Conservation (phyloP, 2,888 invertebrate species). For the Blastobasis adustella region DNA sequence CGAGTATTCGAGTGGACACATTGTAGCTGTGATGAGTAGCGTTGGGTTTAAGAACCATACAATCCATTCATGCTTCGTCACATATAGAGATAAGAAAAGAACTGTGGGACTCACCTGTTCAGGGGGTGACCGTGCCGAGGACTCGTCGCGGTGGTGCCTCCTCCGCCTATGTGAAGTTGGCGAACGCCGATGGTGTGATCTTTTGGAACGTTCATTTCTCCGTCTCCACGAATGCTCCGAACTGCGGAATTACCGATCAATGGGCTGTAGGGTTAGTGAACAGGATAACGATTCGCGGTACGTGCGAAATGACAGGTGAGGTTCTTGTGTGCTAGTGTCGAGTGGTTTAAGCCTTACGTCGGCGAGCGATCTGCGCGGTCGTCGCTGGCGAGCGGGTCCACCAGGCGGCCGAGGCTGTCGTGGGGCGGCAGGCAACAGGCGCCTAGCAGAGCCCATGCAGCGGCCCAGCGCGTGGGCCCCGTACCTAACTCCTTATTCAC, state of each 20-base stretch:
- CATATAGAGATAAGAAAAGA: conserved; percentile 26
- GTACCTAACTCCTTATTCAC: conserved; percentile 34
- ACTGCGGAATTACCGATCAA: conserved; percentile 79
- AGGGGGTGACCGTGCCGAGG: conserved; percentile 62
- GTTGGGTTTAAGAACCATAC: conserved; percentile 43
- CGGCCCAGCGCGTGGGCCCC: conserved; percentile 47
- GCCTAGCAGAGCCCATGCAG: conserved; percentile 46
- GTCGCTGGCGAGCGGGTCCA: conserved; percentile 45
- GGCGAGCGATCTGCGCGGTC: conserved; percentile 45
- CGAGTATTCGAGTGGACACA: conserved; percentile 65
- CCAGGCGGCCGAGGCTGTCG: conserved; percentile 47
- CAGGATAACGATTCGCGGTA: conserved; percentile 31
- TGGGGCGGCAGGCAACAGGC: conserved; percentile 61
- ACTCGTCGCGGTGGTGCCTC: conserved; percentile 74
- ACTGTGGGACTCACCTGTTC: conserved; percentile 65
- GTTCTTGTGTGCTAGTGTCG: conserved; percentile 38
- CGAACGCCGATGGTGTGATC: conserved; percentile 88
- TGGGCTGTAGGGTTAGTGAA: conserved; percentile 69
- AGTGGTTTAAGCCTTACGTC: conserved; percentile 49
- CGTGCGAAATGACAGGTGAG: conserved; percentile 46
- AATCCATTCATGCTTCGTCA: conserved; percentile 40
- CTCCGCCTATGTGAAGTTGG: conserved; percentile 84
- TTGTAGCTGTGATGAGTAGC: conserved; percentile 38
- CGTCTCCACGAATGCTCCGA: conserved; percentile 86
- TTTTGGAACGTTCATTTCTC: conserved; percentile 88